Conservation (phyloP, 1,140 invertebrate species). For the Chironomus tepperi region DNA sequence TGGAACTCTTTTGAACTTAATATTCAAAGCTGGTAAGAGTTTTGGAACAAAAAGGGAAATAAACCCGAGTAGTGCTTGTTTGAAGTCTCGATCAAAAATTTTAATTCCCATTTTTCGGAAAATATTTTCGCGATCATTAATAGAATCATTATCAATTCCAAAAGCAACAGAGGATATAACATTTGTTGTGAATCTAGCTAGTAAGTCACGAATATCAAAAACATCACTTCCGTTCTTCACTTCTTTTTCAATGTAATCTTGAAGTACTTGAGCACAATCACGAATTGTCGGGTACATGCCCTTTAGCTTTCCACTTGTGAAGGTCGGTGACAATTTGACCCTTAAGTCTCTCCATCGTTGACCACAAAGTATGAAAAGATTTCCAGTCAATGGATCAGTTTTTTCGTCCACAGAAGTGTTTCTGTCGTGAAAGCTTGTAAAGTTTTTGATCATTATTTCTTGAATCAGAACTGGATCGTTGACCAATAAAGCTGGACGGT, state of each 20-base stretch:
- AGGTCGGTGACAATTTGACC: slow-evolving; percentile 40
- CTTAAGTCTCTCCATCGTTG: slow-evolving; percentile 39
- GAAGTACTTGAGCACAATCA: slow-evolving; percentile 30
- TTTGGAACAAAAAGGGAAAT: slow-evolving; percentile 29
- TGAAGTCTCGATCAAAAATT: slow-evolving; percentile 27
- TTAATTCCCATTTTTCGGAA: slow-evolving; percentile 33
- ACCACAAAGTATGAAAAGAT: slow-evolving; percentile 40
- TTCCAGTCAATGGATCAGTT: slow-evolving; percentile 30
- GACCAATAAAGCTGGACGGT: slow-evolving; percentile 34
- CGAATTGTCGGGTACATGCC: slow-evolving; percentile 41
- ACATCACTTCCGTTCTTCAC: slow-evolving; percentile 25
- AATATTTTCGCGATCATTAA: slow-evolving; percentile 31
- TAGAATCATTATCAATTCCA: slow-evolving; percentile 36
- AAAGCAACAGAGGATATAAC: slow-evolving; percentile 37
- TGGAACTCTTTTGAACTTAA: slow-evolving; percentile 27
- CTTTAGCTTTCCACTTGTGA: slow-evolving; percentile 44
- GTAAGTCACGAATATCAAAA: slow-evolving; percentile 33
- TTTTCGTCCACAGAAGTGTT: slow-evolving; percentile 32
- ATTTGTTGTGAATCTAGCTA: slow-evolving; percentile 32
- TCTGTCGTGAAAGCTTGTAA: slow-evolving; percentile 38
- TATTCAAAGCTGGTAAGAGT: slow-evolving; percentile 27
- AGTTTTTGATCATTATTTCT: slow-evolving; percentile 39
- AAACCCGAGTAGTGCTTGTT: slow-evolving; percentile 27
- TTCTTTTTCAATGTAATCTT: slow-evolving; percentile 24
- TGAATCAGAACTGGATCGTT: slow-evolving; percentile 38